Percentiles rank a stretch among this genome's conserved stretches.
phyloP scores from a whole-genome alignment of 1,140 invertebrate species.

The Caerostris extrusa region DNA sequence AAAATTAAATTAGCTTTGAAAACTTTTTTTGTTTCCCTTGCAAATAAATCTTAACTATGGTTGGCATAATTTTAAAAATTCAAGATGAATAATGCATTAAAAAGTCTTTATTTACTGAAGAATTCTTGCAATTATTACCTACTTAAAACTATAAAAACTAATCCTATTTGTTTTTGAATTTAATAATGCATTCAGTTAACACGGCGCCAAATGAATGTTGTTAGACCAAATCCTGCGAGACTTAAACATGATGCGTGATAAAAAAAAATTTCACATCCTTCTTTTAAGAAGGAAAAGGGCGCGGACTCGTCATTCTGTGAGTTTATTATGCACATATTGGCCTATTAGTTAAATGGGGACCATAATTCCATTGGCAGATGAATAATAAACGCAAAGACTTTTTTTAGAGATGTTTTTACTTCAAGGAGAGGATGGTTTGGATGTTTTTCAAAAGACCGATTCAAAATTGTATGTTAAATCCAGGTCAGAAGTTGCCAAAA shows the following conservation, averaged over 20 bases:
- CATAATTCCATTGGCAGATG: neutral
- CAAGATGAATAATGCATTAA: too few species aligned
- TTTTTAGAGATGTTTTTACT: neutral
- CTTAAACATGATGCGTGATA: conserved; percentile 28
- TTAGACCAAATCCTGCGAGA: neutral
- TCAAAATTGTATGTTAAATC: neutral
- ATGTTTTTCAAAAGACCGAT: neutral
- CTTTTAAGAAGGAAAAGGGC: conserved; percentile 49
- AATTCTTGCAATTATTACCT: too few species aligned
- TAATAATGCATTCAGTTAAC: neutral
- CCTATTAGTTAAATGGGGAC: neutral
- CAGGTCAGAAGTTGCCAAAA: neutral
- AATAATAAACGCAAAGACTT: neutral
- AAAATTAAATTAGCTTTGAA: too few species aligned
- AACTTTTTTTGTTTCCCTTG: too few species aligned
- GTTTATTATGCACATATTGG: neutral
- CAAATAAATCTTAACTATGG: too few species aligned
- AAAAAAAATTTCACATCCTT: conserved; percentile 12
- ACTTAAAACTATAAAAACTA: too few species aligned
- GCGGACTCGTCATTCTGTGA: neutral
- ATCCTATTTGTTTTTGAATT: neutral
- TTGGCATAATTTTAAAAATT: too few species aligned
- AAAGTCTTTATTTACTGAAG: too few species aligned
- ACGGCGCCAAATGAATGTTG: neutral
- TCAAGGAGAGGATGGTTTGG: neutral